These are phyloP conservation scores for Meleagris gallopavo DNA, from an alignment of 2,113 vertebrate genomes.

Conservation along the genomic window DNA sequence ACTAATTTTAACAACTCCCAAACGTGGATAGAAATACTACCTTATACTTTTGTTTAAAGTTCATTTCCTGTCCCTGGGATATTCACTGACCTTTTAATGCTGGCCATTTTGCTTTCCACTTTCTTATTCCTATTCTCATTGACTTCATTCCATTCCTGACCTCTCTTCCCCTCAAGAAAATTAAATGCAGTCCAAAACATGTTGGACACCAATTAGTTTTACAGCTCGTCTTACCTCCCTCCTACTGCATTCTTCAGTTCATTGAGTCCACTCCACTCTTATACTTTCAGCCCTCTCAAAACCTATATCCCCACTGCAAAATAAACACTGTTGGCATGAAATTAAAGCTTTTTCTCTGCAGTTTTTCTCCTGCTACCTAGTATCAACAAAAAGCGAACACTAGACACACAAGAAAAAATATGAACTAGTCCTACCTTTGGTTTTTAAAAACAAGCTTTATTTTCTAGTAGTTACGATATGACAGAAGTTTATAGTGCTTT, in stretches of 20 bases:
- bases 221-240: constrained; percentile 73
- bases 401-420: not conserved
- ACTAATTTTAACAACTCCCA: constrained; percentile 78
- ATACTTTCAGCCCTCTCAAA: constrained; percentile 16
- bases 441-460: not conserved
- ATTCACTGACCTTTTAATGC: constrained; percentile 77
- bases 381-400: not conserved
- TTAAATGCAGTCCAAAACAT: constrained; percentile 80
- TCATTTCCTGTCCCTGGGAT: constrained; percentile 83
- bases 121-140: constrained; percentile 78
- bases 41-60: constrained; percentile 80
- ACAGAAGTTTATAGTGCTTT: not conserved
- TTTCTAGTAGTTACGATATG: not conserved
- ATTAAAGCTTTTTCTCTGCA: constrained; percentile 38
- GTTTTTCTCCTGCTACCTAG: constrained; percentile 30
- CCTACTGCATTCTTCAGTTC: constrained; percentile 72
- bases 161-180: constrained; percentile 82
- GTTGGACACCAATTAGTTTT: constrained; percentile 81
- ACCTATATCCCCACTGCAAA: constrained; percentile 18
- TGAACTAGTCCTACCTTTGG: not conserved
- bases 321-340: constrained; percentile 44
- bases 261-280: constrained; percentile 50
- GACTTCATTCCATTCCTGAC: constrained; percentile 86
- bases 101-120: constrained; percentile 76
- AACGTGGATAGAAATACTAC: constrained; percentile 75